Base-by-base conservation (phyloP, 1,140 invertebrate genomes). In the Drosophila neocordata region DNA sequence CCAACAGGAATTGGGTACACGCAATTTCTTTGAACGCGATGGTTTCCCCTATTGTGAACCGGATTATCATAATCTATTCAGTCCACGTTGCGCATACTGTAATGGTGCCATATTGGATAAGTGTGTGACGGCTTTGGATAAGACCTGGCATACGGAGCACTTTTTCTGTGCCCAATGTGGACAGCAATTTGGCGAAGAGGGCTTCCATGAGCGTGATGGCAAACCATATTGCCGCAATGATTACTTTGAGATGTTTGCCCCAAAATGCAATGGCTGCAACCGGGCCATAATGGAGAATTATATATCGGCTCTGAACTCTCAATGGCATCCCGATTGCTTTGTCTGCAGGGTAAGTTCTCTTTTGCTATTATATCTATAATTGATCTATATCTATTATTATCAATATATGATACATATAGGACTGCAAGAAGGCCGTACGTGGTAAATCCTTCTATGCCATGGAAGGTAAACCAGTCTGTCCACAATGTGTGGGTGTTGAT, bases 281-380 rank as follows among this genome's bases (percentile, higher is more conserved):
- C 95, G 97, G 35, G 97, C 99, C 53, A 99, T 99, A 79, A 99
- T 98, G 95, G 98, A 99, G 92, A 99, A 99, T 92, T 99, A 99
- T 92, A 99, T 99, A 89, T 99, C 98, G 1, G 99, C 99, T 11
- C 93, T 99, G 52, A 99, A 98, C 92, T 95, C 96, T 64, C 98
- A 99, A 92, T 99, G 99, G 99, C 99, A 99, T 94, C 97, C 98
- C 9, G 97, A 99, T 91, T 99, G 99, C 92, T 99, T 99, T 93
- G 98, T 99, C 67, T 99, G 99, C 95, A 96, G 98, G 96, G 98
- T 99, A 95, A 94, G 96, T 95, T 44, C 5, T 20, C 4, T 20
- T 15, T 35, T 8, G n/a, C n/a, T n/a, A n/a, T n/a, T n/a, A 1
- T 35, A 9, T 56, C 5, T 38, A 8, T 31, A 22, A 13, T 53